These are phyloP conservation scores for Porites evermanni DNA, from an alignment of 92 coral and sea anemone genomes.

Conservation along the genomic window DNA sequence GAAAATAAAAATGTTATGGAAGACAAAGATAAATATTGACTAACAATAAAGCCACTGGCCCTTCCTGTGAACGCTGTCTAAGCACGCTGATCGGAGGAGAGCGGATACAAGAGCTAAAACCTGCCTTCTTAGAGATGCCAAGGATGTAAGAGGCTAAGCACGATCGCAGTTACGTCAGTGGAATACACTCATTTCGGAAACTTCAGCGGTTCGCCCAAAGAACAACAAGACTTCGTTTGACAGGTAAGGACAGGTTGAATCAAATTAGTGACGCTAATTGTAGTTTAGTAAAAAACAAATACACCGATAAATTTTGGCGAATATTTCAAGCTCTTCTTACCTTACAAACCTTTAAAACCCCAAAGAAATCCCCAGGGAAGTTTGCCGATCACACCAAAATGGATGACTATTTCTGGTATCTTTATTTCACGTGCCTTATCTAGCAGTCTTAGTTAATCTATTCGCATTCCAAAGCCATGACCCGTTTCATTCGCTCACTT, in stretches of 20 bases:
- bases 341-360: conserved; percentile 43
- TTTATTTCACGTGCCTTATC: conserved; percentile 74
- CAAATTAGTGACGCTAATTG: conserved; percentile 13
- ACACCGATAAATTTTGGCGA: background rate
- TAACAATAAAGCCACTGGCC: conserved; percentile 41
- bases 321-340: conserved; percentile 25
- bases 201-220: conserved; percentile 28
- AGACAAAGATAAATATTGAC: conserved; percentile 34
- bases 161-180: conserved; percentile 46
- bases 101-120: conserved; percentile 31
- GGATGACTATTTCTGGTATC: conserved; percentile 25
- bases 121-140: conserved; percentile 15
- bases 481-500: conserved; percentile 57
- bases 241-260: conserved; percentile 45
- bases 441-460: conserved; percentile 89
- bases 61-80: conserved; percentile 42
- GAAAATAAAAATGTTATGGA: conserved; percentile 43
- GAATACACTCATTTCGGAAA: conserved; percentile 20
- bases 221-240: conserved; percentile 26
- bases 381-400: conserved; percentile 23
- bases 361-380: conserved; percentile 22
- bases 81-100: conserved; percentile 24
- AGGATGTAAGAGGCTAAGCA: conserved; percentile 33
- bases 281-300: background rate
- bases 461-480: conserved; percentile 78